Evolutionary conservation across 1,140 invertebrate species (phyloP).

Genomic region (Aphelenchoides fujianensis): DNA sequence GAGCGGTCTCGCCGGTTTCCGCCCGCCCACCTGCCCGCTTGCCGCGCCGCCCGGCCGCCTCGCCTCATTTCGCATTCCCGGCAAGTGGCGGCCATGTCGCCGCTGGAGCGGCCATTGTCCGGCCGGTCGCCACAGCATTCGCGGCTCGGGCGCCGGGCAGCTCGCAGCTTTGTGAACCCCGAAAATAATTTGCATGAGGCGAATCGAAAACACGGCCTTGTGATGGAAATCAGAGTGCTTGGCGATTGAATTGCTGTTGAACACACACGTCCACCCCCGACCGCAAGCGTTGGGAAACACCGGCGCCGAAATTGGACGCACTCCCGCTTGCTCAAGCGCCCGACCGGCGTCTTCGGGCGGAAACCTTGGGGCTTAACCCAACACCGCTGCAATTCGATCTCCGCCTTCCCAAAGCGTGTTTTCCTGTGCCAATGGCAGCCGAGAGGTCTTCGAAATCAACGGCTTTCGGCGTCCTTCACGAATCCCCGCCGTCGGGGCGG

Average conservation of each 20-base stretch:
- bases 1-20: background rate
- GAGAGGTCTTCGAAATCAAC: background rate
- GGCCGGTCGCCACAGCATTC: background rate
- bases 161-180: background rate
- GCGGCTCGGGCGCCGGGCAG: too few species aligned
- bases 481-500: too few species aligned
- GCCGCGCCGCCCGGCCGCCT: too few species aligned
- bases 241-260: too few species aligned
- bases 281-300: too few species aligned
- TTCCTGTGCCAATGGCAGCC: background rate
- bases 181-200: background rate
- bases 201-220: too few species aligned
- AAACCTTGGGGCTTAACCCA: background rate
- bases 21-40: background rate
- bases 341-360: background rate
- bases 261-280: too few species aligned
- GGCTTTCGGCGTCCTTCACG: background rate
- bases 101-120: too few species aligned
- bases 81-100: background rate
- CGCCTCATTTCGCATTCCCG: background rate
- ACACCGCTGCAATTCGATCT: background rate
- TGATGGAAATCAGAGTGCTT: background rate
- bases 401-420: background rate
- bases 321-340: too few species aligned
- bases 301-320: too few species aligned